phyloP scores from a whole-genome alignment of 2,888 invertebrate genomes.

The Hirtodrosophila alboralis region DNA sequence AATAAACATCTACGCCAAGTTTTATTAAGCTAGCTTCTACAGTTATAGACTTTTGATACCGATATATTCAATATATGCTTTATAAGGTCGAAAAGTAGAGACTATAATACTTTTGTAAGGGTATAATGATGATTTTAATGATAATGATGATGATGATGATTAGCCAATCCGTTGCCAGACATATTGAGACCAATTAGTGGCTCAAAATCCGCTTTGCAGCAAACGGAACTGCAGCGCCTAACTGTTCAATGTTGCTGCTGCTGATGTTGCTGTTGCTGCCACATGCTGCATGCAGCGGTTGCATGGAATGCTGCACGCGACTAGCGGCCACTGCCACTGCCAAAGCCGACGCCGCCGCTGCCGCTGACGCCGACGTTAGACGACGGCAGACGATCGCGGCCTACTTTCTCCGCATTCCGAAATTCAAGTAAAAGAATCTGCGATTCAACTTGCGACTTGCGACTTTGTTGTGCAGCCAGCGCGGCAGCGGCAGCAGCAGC shows the following conservation, averaged over 20 bases:
- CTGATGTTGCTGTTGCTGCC: conserved; percentile 11
- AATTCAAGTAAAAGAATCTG: conserved; percentile 57
- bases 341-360: conserved; percentile 32
- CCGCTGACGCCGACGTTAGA: conserved; percentile 24
- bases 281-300: conserved; percentile 30
- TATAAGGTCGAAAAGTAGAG: no score
- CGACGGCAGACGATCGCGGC: conserved; percentile 74
- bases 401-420: conserved; percentile 84
- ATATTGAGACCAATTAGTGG: conserved; percentile 80
- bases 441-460: conserved; percentile 45
- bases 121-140: conserved; percentile 26
- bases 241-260: conserved; percentile 66
- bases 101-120: no score
- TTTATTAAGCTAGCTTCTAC: no score
- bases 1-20: no score
- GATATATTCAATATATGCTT: no score
- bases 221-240: conserved; percentile 81
- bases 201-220: conserved; percentile 81
- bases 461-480: conserved; percentile 63
- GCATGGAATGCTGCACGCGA: conserved; percentile 74
- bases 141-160: conserved; percentile 36
- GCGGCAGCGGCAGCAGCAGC: conserved; percentile 16
- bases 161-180: conserved; percentile 57
- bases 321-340: conserved; percentile 32
- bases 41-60: no score